Conservation (phyloP, 2,797 vertebrate genomes). For the Lutjanus argentimaculatus region DNA sequence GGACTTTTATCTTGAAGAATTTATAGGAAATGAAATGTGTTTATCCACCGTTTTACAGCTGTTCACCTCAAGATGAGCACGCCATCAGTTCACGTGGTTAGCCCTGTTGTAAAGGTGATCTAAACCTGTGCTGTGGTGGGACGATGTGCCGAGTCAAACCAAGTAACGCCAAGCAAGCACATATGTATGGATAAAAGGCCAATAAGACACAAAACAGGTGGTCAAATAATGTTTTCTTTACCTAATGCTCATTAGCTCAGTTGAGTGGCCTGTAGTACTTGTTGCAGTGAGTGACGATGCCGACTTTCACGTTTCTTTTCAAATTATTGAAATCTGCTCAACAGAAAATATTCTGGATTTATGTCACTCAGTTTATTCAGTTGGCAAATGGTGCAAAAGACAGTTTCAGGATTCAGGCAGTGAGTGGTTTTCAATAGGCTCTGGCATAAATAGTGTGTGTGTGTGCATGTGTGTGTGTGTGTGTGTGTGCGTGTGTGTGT, state of each 20-base stretch:
- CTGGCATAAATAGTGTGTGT: not conserved
- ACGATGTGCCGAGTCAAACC: no score
- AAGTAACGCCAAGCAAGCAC: no score
- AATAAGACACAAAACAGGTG: not conserved
- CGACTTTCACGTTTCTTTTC: not conserved
- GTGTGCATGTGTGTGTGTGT: not conserved
- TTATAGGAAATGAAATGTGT: no score
- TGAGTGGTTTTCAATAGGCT: slow-evolving; percentile 14
- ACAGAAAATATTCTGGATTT: slow-evolving; percentile 3
- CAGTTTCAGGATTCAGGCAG: slow-evolving; percentile 21
- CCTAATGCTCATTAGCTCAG: not conserved
- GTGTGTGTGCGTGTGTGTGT: slow-evolving; percentile 8
- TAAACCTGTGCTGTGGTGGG: no score
- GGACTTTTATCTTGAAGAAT: no score
- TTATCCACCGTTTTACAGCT: no score
- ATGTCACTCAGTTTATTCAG: slow-evolving; percentile 2
- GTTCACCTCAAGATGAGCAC: no score
- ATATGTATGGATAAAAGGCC: no score
- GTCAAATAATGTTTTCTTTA: not conserved
- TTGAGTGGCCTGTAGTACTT: not conserved
- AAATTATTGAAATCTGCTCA: not conserved
- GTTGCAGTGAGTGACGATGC: not conserved
- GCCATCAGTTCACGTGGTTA: no score
- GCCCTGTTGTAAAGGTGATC: no score
- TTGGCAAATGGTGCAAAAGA: slow-evolving; percentile 5